These are phyloP conservation scores for Hippoglossus hippoglossus DNA, from an alignment of 2,797 vertebrate genomes.

Conservation along the genomic window DNA sequence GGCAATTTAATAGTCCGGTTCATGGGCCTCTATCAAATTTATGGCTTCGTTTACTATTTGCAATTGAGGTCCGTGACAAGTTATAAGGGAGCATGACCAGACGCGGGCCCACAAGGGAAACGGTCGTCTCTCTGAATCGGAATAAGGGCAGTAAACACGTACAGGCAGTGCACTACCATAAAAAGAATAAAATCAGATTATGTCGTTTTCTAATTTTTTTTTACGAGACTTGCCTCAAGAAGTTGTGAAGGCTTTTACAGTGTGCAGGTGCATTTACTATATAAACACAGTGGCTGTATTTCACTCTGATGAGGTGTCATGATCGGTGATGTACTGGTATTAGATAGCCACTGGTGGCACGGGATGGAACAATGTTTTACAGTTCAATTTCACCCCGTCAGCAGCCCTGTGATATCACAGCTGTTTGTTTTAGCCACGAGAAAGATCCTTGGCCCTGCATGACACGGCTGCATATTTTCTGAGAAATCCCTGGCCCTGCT, in stretches of 20 bases:
- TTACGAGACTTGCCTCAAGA: slow-evolving; percentile 16
- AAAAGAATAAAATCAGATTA: slow-evolving; percentile 43
- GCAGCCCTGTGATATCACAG: slow-evolving; percentile 69
- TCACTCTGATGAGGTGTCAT: slow-evolving; percentile 69
- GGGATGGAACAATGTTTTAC: slow-evolving; percentile 72
- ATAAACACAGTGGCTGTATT: slow-evolving; percentile 49
- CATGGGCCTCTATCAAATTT: slow-evolving; percentile 76
- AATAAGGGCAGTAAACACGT: slow-evolving; percentile 49
- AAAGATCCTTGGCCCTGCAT: slow-evolving; percentile 60
- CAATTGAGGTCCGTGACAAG: slow-evolving; percentile 72
- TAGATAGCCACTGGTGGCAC: slow-evolving; percentile 57
- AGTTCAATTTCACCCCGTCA: slow-evolving; percentile 77
- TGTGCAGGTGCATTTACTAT: slow-evolving; percentile 51
- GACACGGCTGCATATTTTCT: slow-evolving; percentile 68
- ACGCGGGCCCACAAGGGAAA: slow-evolving; percentile 25
- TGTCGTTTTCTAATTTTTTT: slow-evolving; percentile 6
- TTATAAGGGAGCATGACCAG: slow-evolving; percentile 59
- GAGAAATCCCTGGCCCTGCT: slow-evolving; percentile 46
- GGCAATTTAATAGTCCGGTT: slow-evolving; percentile 72
- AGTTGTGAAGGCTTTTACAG: slow-evolving; percentile 25
- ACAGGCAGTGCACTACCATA: slow-evolving; percentile 6
- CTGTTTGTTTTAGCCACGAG: slow-evolving; percentile 76
- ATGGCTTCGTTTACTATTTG: slow-evolving; percentile 73
- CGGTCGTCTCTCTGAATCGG: slow-evolving; percentile 25
- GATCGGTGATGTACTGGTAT: slow-evolving; percentile 69